Percentiles rank a stretch among this genome's conserved stretches.
Conservation (phyloP, 2,113 vertebrate species). For the Ranitomeya imitator region DNA sequence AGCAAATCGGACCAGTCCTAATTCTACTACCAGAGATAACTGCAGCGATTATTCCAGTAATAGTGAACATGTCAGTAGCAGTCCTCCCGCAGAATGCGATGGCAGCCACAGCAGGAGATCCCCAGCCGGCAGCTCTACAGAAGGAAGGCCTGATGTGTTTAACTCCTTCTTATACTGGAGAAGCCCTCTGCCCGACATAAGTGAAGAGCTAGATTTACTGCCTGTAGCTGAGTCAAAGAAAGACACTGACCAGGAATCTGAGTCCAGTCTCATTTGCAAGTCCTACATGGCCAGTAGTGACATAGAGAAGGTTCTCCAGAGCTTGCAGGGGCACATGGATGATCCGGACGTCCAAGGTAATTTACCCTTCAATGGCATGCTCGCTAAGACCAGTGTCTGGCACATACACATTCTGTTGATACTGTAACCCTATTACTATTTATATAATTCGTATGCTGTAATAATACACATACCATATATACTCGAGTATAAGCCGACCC, state of each 20-base stretch:
- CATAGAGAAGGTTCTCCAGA: conserved; percentile 84
- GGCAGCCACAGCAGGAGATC: neutral
- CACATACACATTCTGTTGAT: too few species aligned
- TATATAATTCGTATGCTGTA: too few species aligned
- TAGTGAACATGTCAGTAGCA: neutral
- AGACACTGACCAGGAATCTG: neutral
- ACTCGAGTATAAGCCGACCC: too few species aligned
- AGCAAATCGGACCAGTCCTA: neutral
- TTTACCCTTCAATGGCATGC: neutral
- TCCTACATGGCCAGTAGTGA: conserved; percentile 77
- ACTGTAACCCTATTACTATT: too few species aligned
- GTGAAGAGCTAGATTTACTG: conserved; percentile 81
- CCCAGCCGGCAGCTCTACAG: neutral
- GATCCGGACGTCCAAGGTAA: conserved; percentile 87
- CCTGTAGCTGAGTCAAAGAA: conserved; percentile 61
- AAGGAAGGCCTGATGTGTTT: conserved; percentile 70
- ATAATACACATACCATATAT: too few species aligned
- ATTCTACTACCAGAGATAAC: neutral
- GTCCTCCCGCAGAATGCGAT: neutral
- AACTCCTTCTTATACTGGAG: conserved; percentile 85
- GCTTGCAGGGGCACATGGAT: conserved; percentile 81
- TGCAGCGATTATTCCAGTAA: too few species aligned
- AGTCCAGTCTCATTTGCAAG: conserved; percentile 53
- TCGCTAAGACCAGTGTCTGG: neutral
- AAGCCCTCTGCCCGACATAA: conserved; percentile 85